A percentile compares a stretch with the other conserved stretches of the same genome.
Evolutionary conservation across 2,113 vertebrate species (phyloP).

Genomic region (Carassius carassius): DNA sequence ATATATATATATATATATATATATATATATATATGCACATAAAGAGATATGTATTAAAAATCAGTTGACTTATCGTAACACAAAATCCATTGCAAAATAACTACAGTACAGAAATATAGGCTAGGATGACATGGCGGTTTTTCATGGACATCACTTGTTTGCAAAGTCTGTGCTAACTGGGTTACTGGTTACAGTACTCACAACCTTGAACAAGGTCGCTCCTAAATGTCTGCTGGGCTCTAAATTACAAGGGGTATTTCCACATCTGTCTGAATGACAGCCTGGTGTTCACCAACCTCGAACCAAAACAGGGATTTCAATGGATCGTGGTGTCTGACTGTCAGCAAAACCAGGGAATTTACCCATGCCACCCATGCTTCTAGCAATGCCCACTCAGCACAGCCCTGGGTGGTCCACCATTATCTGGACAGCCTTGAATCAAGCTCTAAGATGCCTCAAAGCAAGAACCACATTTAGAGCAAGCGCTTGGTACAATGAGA

Average conservation of each 20-base stretch:
- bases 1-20: no score
- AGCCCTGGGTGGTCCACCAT: slow-evolving; percentile 63
- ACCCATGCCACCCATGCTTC: slow-evolving; percentile 65
- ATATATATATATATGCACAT: no score
- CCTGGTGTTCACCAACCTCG: neutral
- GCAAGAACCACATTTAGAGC: neutral
- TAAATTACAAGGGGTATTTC: slow-evolving; percentile 39
- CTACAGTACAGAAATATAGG: slow-evolving; percentile 25
- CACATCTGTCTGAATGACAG: slow-evolving; percentile 27
- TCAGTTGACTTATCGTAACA: no score
- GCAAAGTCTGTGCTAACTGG: slow-evolving; percentile 42
- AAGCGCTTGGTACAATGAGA: neutral
- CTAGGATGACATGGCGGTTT: neutral
- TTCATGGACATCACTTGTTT: slow-evolving; percentile 28
- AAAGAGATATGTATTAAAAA: no score
- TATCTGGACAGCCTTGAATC: neutral
- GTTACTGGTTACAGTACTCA: slow-evolving; percentile 21
- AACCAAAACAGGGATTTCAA: slow-evolving; percentile 55
- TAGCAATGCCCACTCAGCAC: slow-evolving; percentile 49
- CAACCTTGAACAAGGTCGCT: slow-evolving; percentile 39
- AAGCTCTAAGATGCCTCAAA: neutral
- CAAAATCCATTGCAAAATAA: slow-evolving; percentile 29
- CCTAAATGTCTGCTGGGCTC: slow-evolving; percentile 7
- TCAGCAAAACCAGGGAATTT: slow-evolving; percentile 58
- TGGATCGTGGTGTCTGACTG: slow-evolving; percentile 59